phyloP scores from a whole-genome alignment of 2,113 vertebrate genomes.

The Catharus fuscescens region DNA sequence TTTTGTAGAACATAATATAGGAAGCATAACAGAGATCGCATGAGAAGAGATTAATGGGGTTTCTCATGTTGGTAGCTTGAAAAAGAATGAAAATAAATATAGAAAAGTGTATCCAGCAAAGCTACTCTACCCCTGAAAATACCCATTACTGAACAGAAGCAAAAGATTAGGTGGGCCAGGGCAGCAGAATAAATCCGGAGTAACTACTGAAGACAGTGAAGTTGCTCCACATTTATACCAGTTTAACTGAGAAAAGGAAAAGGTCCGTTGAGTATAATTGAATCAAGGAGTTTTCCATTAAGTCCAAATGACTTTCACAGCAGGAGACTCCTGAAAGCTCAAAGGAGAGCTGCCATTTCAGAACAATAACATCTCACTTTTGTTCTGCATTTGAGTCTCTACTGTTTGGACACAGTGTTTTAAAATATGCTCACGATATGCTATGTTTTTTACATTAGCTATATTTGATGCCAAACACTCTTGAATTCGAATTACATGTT shows the following conservation, averaged over 20 bases:
- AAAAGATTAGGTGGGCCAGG: background rate
- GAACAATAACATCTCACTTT: background rate
- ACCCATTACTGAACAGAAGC: background rate
- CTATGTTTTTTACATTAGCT: background rate
- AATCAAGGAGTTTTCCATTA: slow-evolving; percentile 60
- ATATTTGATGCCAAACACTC: background rate
- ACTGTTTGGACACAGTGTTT: slow-evolving; percentile 4
- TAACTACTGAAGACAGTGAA: background rate
- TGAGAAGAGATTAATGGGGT: background rate
- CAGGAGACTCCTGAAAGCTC: slow-evolving; percentile 40
- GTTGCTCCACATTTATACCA: slow-evolving; percentile 19
- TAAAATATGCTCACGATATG: background rate
- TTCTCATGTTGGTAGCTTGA: background rate
- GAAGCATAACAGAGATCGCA: background rate
- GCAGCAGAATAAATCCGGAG: slow-evolving; percentile 37
- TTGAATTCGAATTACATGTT: background rate
- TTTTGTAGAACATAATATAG: background rate
- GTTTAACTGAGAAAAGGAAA: slow-evolving; percentile 38
- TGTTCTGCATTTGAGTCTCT: slow-evolving; percentile 16
- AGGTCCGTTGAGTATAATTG: slow-evolving; percentile 49
- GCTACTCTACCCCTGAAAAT: background rate
- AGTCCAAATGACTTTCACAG: slow-evolving; percentile 63
- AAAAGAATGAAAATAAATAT: slow-evolving; percentile 36
- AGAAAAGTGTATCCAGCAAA: background rate
- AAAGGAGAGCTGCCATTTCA: slow-evolving; percentile 31